Base-by-base conservation (phyloP, 2,888 invertebrate genomes). In the Metellina segmentata region DNA sequence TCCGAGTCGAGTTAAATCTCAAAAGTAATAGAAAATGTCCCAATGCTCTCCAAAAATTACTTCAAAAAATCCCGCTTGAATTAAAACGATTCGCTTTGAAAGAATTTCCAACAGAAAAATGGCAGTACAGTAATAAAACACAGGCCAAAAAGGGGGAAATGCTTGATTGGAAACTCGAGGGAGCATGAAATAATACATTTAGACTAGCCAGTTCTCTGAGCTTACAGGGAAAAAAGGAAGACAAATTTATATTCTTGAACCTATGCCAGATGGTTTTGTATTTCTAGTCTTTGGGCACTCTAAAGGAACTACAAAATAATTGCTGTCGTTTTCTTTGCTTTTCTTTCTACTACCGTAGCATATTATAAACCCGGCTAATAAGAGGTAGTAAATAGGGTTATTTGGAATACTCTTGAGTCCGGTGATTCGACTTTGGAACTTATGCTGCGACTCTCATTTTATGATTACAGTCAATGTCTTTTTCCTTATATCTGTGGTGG, bases 141-240 rank as follows among this genome's bases (percentile, higher is more conserved):
- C 52, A 52, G 83, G 72, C 20, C 49, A 69, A 70, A 78, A 75
- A 70, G 51, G 77, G 53, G 16, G 75, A 75, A 86, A 70, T 86
- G 70, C 86, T 77, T 86, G 86, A 86, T 86, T 86, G 86, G 87
- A 81, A 87, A 78, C 79, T 81, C 79, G 74, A 87, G 81, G 61
- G 52, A 87, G 53, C 87, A 77, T 86, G 79, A 87, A 87, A 87
- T 81, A 87, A 81, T 81, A 74, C 88, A 88, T 89, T 89, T 81
- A 53, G 81, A 87, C 87, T 71, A 71, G 71, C 16, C 49, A 75
- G 69, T 34, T 81, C 75, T 86, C 7, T 20, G 19, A 75, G 72
- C 34, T 2, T 34, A 34, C 34, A 2, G 34, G 34, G 34, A 34
- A 34, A 7, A 51, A 86, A 86, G 75, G 77, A 78, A 81, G 81